Percentiles rank a stretch among this genome's conserved stretches.
Evolutionary conservation across 2,113 vertebrate species (phyloP).

Genomic region (Leucosticte australis): DNA sequence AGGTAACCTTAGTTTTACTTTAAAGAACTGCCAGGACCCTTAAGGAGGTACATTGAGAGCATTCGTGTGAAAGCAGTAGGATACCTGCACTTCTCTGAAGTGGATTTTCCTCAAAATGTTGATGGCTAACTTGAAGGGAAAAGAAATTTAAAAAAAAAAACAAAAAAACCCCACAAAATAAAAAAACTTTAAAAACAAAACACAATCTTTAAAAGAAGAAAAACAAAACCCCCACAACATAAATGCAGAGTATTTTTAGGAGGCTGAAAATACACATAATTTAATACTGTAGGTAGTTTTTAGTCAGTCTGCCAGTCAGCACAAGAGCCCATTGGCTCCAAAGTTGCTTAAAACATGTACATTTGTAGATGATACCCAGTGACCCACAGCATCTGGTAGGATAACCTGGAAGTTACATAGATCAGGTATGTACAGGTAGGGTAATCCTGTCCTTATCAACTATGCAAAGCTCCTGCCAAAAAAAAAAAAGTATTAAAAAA

Average conservation of each 20-base stretch:
- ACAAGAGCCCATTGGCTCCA: neutral
- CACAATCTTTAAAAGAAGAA: neutral
- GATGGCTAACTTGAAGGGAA: neutral
- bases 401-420: neutral
- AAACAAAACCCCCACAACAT: accelerated
- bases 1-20: neutral
- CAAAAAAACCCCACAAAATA: too few species aligned
- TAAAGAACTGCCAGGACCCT: neutral
- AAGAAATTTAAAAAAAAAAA: neutral
- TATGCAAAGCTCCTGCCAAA: neutral
- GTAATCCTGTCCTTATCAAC: neutral
- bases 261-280: neutral
- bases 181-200: neutral
- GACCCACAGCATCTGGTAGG: accelerated
- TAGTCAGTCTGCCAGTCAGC: neutral
- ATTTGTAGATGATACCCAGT: neutral
- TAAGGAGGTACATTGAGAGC: neutral
- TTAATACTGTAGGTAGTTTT: neutral
- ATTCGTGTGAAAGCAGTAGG: neutral
- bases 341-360: neutral
- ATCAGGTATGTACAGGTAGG: neutral
- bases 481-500: neutral
- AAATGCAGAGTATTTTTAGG: neutral
- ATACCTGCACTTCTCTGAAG: neutral
- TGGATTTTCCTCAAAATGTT: neutral